Base-by-base conservation (phyloP, 2,888 invertebrate genomes). In the Agapostemon virescens region DNA sequence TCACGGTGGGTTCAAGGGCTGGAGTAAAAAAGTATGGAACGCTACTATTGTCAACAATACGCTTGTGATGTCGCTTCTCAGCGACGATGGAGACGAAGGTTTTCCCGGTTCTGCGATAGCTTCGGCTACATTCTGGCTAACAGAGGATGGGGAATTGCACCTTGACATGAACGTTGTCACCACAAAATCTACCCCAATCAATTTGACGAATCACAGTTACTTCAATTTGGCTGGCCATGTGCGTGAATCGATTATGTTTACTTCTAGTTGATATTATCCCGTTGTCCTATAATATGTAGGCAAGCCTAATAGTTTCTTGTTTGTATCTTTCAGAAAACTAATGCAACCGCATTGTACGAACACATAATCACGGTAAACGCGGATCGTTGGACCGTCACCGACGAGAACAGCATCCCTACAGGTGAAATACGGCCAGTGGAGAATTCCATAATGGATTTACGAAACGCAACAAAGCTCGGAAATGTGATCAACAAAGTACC, bases 151-250 rank as follows among this genome's bases (percentile, higher is more conserved):
- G 90, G 95, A 95, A 80, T 93, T 99, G 61, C 93, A 94, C 79
- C 95, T 98, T 7, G 94, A 95, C 81, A 97, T 97, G 94, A 95
- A 94, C 84, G 97, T 97, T 26, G 95, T 95, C 4, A 95, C 96
- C 3, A 96, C 95, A 15, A 96, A 96, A 90, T 95, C 97, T 0
- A 98, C 98, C 0, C 95, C 96, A 20, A 94, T 98, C 81, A 98
- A 97, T 92, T 93, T 99, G 75, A 98, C 98, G 67, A 97, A 97
- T 92, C 96, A 98, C 90, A 95, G 97, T 1, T 98, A 97, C 92
- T 98, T 98, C 93, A 99, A 99, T 93, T 94, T 99, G 58, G 97
- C 96, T 69, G 98, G 98, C n/a, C 97, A 98, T 93, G 96, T 96
- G 89, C 93, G 94, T 86, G 55, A 33, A 69, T 26, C 26, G 30